Evolutionary conservation across 37 sponge, comb jelly and placozoan genomes (phyloP).

Genomic region (Crambe crambe): DNA sequence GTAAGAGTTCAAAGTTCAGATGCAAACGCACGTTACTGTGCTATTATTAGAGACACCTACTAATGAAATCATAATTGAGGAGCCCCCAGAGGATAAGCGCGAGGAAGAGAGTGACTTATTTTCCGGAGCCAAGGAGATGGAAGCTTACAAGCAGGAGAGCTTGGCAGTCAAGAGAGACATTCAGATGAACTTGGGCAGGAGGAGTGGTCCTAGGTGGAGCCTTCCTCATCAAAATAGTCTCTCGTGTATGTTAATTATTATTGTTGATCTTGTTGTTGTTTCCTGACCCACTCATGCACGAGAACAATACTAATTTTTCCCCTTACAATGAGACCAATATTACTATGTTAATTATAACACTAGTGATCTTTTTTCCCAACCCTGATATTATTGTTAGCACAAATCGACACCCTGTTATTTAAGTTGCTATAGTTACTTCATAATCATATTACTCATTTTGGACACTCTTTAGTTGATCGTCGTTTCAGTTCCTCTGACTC

Average conservation of each 20-base stretch:
- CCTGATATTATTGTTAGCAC: too few relatives aligned
- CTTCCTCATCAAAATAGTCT: slow-evolving; percentile 24
- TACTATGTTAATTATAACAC: too few relatives aligned
- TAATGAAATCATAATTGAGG: background rate
- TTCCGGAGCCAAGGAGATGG: slow-evolving; percentile 42
- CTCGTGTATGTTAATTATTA: too few relatives aligned
- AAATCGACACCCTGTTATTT: too few relatives aligned
- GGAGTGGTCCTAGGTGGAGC: slow-evolving; percentile 40
- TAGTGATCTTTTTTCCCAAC: too few relatives aligned
- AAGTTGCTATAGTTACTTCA: too few relatives aligned
- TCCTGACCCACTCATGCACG: too few relatives aligned
- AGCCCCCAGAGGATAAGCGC: background rate
- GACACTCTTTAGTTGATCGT: background rate
- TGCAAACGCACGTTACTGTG: background rate
- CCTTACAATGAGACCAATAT: too few relatives aligned
- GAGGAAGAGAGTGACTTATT: slow-evolving; percentile 22
- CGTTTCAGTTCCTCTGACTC: background rate
- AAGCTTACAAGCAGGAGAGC: slow-evolving; percentile 39
- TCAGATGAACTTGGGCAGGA: slow-evolving; percentile 7
- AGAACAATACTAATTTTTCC: too few relatives aligned
- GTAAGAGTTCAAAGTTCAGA: background rate
- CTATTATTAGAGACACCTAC: background rate
- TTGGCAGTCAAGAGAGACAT: slow-evolving; percentile 21
- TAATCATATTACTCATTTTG: too few relatives aligned
- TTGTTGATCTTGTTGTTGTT: too few relatives aligned